These are phyloP conservation scores for Hypsibius dujardini DNA, from an alignment of 1,140 invertebrate genomes.

Conservation along the genomic window DNA sequence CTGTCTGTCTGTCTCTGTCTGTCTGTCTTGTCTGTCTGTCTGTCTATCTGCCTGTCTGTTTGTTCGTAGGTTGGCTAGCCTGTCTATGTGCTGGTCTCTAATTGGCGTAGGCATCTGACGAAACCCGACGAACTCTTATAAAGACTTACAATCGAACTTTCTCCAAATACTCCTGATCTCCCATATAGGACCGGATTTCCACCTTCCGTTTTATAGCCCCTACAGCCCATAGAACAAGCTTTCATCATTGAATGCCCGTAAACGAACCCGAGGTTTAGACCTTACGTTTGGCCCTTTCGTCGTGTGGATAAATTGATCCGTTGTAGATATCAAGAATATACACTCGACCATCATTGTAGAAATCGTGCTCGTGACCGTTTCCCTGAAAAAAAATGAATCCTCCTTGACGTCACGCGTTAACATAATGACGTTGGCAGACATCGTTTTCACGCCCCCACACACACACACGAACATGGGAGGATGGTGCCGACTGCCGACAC, in stretches of 20 bases:
- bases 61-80: too few relatives aligned
- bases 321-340: constrained; percentile 78
- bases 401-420: constrained; percentile 17
- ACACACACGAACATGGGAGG: neutral
- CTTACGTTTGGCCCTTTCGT: constrained; percentile 45
- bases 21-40: too few relatives aligned
- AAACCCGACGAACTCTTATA: too few relatives aligned
- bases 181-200: constrained; percentile 45
- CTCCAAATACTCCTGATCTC: constrained; percentile 51
- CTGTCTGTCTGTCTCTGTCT: too few relatives aligned
- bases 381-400: constrained; percentile 40
- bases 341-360: constrained; percentile 45
- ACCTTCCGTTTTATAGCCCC: constrained; percentile 51
- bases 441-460: neutral
- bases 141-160: constrained; percentile 43
- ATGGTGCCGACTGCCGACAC: neutral
- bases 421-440: constrained; percentile 14
- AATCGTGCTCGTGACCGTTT: constrained; percentile 67
- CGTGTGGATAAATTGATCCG: constrained; percentile 56
- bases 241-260: constrained; percentile 18
- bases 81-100: too few relatives aligned
- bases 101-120: too few relatives aligned
- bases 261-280: neutral
- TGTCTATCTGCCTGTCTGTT: too few relatives aligned
- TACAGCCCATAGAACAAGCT: constrained; percentile 24